phyloP scores from a whole-genome alignment of 2,797 vertebrate species.

The Antrozous pallidus region DNA sequence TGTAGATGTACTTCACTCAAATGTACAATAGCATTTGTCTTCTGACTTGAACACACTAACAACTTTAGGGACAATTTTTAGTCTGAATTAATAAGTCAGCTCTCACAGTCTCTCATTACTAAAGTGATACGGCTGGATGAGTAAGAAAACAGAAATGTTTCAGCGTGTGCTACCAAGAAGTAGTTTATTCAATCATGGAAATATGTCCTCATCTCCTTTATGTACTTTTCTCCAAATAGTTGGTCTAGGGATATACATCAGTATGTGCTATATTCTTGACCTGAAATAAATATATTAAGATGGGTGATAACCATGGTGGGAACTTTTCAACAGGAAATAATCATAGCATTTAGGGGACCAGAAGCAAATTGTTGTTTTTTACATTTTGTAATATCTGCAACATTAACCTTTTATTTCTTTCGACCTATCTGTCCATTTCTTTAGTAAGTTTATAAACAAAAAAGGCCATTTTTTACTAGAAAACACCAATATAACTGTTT shows the following conservation, averaged over 20 bases:
- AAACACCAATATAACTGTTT: neutral
- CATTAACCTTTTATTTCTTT: constrained; percentile 40
- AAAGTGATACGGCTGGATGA: neutral
- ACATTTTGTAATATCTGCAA: constrained; percentile 13
- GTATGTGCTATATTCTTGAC: neutral
- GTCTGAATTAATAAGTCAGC: neutral
- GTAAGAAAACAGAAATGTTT: neutral
- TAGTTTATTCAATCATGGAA: neutral
- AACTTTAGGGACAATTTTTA: neutral
- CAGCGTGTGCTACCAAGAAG: neutral
- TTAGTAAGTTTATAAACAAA: constrained; percentile 52
- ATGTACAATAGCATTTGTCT: neutral
- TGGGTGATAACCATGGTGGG: neutral
- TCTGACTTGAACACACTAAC: neutral
- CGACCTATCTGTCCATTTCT: neutral
- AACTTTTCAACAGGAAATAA: neutral
- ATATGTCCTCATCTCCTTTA: neutral
- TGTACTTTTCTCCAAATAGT: neutral
- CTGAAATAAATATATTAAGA: neutral
- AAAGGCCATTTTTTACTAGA: constrained; percentile 38
- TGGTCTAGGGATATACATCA: neutral
- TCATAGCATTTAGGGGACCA: neutral
- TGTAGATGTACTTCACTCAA: neutral
- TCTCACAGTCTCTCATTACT: neutral
- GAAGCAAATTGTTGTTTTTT: neutral